Percentiles rank a stretch among this genome's conserved stretches.
Evolutionary conservation across 2,888 invertebrate genomes (phyloP).

Genomic region (Tolmerus cingulatus): DNA sequence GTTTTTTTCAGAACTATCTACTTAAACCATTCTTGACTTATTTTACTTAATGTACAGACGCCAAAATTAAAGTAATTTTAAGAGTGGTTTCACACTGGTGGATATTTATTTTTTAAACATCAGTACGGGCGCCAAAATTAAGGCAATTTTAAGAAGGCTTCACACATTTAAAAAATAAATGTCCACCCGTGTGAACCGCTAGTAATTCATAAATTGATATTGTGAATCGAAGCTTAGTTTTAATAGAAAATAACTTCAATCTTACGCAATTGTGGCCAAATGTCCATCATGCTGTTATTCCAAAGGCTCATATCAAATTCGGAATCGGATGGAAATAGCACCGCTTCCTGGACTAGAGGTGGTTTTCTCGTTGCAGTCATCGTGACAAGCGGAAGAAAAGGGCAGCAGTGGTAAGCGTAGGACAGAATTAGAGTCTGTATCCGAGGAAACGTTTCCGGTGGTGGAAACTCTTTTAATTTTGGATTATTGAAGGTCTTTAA

Average conservation of each 20-base stretch:
- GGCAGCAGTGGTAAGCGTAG: conserved; percentile 97
- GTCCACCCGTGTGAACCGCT: no score
- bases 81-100: no score
- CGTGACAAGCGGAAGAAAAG: conserved; percentile 77
- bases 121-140: no score
- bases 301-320: conserved; percentile 79
- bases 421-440: conserved; percentile 85
- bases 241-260: conserved; percentile 49
- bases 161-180: no score
- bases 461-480: conserved; percentile 84
- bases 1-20: no score
- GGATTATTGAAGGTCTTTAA: conserved; percentile 94
- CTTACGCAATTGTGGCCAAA: conserved; percentile 86
- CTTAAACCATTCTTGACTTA: no score
- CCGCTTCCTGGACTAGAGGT: conserved; percentile 68
- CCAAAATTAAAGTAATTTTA: no score
- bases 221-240: background rate
- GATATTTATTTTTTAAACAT: no score
- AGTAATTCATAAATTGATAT: no score
- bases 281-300: conserved; percentile 80
- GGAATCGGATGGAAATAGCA: conserved; percentile 74
- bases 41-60: no score
- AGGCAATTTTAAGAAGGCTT: no score
- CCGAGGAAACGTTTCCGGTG: conserved; percentile 84
- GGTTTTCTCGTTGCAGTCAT: conserved; percentile 64